A percentile compares a stretch with the other conserved stretches of the same genome.
phyloP scores from a whole-genome alignment of 2,888 invertebrate genomes.

The Dryococelus australis region DNA sequence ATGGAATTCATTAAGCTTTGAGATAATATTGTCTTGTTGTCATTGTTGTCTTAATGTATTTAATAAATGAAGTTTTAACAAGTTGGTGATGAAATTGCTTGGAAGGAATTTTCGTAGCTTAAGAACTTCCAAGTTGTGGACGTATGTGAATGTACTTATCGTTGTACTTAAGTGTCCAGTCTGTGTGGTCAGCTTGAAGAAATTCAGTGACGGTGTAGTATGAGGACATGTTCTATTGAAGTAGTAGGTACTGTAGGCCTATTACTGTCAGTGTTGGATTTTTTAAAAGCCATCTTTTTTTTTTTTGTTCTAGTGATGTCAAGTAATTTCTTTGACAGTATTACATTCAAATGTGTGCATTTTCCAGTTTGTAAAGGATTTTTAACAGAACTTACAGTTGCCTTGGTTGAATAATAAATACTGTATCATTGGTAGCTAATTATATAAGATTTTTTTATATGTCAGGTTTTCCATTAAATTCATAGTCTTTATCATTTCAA shows the following conservation, averaged over 20 bases:
- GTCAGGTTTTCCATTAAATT: background rate
- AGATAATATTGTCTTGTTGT: constrained; percentile 42
- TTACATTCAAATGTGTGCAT: background rate
- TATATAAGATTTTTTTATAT: background rate
- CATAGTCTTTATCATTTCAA: background rate
- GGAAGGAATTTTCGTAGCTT: constrained; percentile 21
- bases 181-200: constrained; percentile 23
- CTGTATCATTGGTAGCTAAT: background rate
- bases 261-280: constrained; percentile 25
- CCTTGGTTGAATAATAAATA: background rate
- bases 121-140: constrained; percentile 7
- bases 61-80: constrained; percentile 33
- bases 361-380: background rate
- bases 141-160: constrained; percentile 31
- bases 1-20: constrained; percentile 40
- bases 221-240: constrained; percentile 22
- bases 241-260: constrained; percentile 32
- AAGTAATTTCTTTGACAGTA: background rate
- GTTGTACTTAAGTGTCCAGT: constrained; percentile 32
- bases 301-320: background rate
- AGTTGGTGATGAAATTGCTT: constrained; percentile 27
- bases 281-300: background rate
- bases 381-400: background rate
- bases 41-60: constrained; percentile 40
- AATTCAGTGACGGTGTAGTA: constrained; percentile 33